Conservation (phyloP, 2,888 invertebrate genomes). For the Auanema freiburgensis region DNA sequence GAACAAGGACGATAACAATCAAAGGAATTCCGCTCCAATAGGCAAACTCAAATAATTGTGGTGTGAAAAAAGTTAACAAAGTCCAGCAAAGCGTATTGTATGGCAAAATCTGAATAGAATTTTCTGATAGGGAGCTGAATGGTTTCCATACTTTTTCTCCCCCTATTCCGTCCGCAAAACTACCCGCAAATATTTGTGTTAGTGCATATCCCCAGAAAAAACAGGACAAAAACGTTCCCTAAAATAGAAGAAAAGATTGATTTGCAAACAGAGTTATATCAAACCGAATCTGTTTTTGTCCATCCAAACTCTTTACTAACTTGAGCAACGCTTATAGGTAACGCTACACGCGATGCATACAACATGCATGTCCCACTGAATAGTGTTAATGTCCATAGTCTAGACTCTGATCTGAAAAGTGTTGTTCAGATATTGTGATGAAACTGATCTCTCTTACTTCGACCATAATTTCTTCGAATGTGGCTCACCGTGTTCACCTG, state of each 20-base stretch:
- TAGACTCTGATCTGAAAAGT: slow-evolving; percentile 67
- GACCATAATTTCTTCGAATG: slow-evolving; percentile 48
- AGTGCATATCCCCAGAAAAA: slow-evolving; percentile 79
- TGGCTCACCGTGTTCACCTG: slow-evolving; percentile 38
- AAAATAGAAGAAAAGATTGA: slow-evolving; percentile 8
- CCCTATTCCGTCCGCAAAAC: slow-evolving; percentile 65
- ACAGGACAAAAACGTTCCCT: slow-evolving; percentile 74
- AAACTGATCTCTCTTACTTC: slow-evolving; percentile 23
- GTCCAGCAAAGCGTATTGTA: slow-evolving; percentile 70
- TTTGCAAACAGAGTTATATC: slow-evolving; percentile 7
- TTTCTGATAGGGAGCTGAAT: background rate
- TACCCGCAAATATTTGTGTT: slow-evolving; percentile 70
- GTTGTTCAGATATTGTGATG: background rate
- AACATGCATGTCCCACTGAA: slow-evolving; percentile 73
- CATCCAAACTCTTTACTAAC: slow-evolving; percentile 74
- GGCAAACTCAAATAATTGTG: slow-evolving; percentile 66
- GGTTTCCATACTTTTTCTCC: slow-evolving; percentile 28
- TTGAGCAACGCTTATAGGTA: slow-evolving; percentile 73
- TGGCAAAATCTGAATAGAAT: slow-evolving; percentile 68
- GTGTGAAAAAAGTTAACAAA: slow-evolving; percentile 58
- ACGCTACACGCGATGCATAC: slow-evolving; percentile 74
- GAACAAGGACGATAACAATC: slow-evolving; percentile 71
- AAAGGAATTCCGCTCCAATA: slow-evolving; percentile 67
- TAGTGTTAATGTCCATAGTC: slow-evolving; percentile 72
- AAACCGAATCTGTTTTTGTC: slow-evolving; percentile 73